These are phyloP conservation scores for Latheticus oryzae DNA, from an alignment of 2,888 invertebrate species.

Conservation along the genomic window DNA sequence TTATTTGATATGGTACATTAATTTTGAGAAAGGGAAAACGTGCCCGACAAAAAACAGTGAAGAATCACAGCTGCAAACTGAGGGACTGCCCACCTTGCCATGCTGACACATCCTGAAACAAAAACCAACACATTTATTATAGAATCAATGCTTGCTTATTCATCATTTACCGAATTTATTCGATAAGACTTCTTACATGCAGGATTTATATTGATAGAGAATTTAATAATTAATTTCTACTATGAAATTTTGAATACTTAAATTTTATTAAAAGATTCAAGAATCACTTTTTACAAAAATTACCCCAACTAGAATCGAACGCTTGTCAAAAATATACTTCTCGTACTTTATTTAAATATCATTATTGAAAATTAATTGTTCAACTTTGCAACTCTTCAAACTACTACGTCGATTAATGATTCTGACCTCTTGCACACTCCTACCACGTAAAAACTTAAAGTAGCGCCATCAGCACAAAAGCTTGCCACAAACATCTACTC, in stretches of 20 bases:
- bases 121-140: constrained; percentile 49
- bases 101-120: constrained; percentile 64
- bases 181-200: constrained; percentile 33
- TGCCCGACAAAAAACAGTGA: constrained; percentile 61
- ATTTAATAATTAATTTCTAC: too few species aligned
- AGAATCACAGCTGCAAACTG: constrained; percentile 63
- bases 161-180: constrained; percentile 33
- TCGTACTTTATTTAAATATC: constrained; percentile 12
- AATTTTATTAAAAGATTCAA: too few species aligned
- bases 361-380: constrained; percentile 21
- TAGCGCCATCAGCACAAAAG: constrained; percentile 18
- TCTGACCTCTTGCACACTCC: constrained; percentile 8
- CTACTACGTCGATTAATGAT: constrained; percentile 25
- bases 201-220: constrained; percentile 21
- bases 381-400: constrained; percentile 29
- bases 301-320: too few species aligned
- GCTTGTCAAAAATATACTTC: constrained; percentile 4
- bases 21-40: constrained; percentile 58
- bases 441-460: constrained; percentile 15
- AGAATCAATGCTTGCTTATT: constrained; percentile 38
- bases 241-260: too few species aligned
- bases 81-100: constrained; percentile 61
- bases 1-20: constrained; percentile 57
- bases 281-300: too few species aligned
- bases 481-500: constrained; percentile 1